Conservation (phyloP, 2,113 vertebrate species). For the Dromas ardeola region DNA sequence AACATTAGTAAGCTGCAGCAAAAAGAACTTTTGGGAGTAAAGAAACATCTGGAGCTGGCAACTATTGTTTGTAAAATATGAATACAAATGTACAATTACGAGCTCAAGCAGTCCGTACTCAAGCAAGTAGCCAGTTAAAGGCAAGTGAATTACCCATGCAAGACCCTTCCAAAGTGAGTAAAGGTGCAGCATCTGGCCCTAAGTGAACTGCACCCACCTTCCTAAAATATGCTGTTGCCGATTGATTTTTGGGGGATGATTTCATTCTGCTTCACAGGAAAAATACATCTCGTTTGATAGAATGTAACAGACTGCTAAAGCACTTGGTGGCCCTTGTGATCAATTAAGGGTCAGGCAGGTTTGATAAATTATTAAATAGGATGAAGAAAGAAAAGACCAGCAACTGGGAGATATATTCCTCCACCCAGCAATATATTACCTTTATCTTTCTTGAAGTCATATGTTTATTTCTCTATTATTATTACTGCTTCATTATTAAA, state of each 20-base stretch:
- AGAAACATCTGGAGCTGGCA: neutral
- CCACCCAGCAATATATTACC: neutral
- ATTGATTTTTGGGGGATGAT: slow-evolving; percentile 23
- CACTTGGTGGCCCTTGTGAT: slow-evolving; percentile 49
- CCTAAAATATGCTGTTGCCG: neutral
- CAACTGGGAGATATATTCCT: neutral
- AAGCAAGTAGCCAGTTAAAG: neutral
- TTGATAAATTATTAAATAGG: slow-evolving; percentile 60
- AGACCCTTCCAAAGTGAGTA: neutral
- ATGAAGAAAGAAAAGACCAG: slow-evolving; percentile 3
- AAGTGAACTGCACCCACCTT: neutral
- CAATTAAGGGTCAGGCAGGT: slow-evolving; percentile 45
- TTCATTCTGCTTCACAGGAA: slow-evolving; percentile 45
- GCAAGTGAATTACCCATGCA: neutral
- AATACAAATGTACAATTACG: neutral
- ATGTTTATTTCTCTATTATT: neutral
- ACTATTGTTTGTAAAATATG: neutral
- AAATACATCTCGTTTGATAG: slow-evolving; percentile 12
- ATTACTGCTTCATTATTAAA: neutral
- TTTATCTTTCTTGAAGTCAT: neutral
- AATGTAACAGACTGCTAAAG: slow-evolving; percentile 41
- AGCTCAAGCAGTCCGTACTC: neutral
- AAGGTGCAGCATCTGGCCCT: neutral
- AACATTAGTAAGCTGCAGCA: neutral
- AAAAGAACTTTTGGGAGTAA: neutral